Base-by-base conservation (phyloP, 2,888 invertebrate genomes). In the Coenonympha glycerion region DNA sequence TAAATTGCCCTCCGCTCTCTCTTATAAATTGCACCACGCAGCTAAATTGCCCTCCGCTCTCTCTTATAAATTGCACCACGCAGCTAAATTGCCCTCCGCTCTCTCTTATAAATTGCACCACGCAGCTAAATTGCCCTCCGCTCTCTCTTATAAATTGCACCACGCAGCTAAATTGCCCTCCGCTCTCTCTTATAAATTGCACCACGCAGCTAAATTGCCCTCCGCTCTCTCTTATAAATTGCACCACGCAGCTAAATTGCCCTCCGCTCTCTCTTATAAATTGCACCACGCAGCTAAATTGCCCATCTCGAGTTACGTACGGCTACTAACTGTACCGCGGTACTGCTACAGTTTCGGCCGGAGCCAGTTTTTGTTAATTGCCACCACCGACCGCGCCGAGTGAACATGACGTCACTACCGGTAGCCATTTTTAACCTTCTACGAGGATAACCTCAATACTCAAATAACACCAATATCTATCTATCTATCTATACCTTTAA, bases 281-380 rank as follows among this genome's bases (percentile, higher is more conserved):
- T 64, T 59, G 53, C 6, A 47, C 62, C 64, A 48, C 47, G 13
- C 6, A 3, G 6, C 69, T 72, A 73, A n/a, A 76, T 74, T 77
- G 76, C 70, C 63, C 74, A 69, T 76, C 73, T 77, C 72, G 66
- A 68, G 72, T 80, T 76, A 76, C 77, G 76, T 72, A 76, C 76
- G 72, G 77, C 76, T 82, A 76, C 66, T 83, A 82, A 83, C 83
- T 76, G 84, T 84, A 81, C 66, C 68, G 42, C 57, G 55, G 48
- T 60, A 54, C 61, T 73, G 77, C 70, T 77, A 76, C 76, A 79
- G 69, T 79, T 83, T 82, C 62, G 75, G 73, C 68, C 71, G 57
- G 68, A 68, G 64, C 65, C 66, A 61, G 71, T 76, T 64, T 78
- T 71, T 77, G 74, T 74, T 79, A 76, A 80, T 79, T 79, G 74